phyloP scores from a whole-genome alignment of 2,797 vertebrate species.

The Lutjanus argentimaculatus region DNA sequence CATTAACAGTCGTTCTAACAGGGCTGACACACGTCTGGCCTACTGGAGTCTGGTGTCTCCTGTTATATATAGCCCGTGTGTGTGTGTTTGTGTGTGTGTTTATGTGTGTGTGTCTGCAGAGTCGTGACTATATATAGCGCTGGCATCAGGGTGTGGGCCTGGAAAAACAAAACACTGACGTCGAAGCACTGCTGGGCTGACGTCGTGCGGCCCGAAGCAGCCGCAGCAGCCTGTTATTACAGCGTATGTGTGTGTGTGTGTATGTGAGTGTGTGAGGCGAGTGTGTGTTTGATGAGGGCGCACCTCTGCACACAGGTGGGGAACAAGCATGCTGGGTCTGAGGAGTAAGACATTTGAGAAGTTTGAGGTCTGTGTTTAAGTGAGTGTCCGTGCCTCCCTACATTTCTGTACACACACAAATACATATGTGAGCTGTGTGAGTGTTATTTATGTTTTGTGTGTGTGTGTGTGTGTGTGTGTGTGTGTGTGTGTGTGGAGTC shows the following conservation, averaged over 20 bases:
- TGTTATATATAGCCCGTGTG: conserved; percentile 67
- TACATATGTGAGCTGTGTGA: conserved; percentile 4
- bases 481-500: conserved; percentile 26
- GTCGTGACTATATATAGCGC: conserved; percentile 80
- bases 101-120: conserved; percentile 55
- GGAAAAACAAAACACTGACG: conserved; percentile 88
- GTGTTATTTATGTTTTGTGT: conserved; percentile 25
- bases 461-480: conserved; percentile 31
- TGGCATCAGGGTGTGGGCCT: conserved; percentile 87
- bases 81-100: conserved; percentile 50
- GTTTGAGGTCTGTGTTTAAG: conserved; percentile 43
- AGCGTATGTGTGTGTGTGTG: conserved; percentile 48
- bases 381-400: background rate
- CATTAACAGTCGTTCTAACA: conserved; percentile 66
- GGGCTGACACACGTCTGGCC: conserved; percentile 84
- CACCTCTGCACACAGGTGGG: conserved; percentile 73
- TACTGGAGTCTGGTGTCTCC: conserved; percentile 74
- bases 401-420: conserved; percentile 25
- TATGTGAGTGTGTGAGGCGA: conserved; percentile 40
- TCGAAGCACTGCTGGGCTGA: conserved; percentile 77
- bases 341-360: conserved; percentile 22
- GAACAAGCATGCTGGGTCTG: conserved; percentile 29
- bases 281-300: conserved; percentile 48
- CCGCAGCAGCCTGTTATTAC: conserved; percentile 81
- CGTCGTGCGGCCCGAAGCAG: conserved; percentile 74